These are phyloP conservation scores for Ceratothoa steindachneri DNA, from an alignment of 2,888 invertebrate species.

Conservation along the genomic window DNA sequence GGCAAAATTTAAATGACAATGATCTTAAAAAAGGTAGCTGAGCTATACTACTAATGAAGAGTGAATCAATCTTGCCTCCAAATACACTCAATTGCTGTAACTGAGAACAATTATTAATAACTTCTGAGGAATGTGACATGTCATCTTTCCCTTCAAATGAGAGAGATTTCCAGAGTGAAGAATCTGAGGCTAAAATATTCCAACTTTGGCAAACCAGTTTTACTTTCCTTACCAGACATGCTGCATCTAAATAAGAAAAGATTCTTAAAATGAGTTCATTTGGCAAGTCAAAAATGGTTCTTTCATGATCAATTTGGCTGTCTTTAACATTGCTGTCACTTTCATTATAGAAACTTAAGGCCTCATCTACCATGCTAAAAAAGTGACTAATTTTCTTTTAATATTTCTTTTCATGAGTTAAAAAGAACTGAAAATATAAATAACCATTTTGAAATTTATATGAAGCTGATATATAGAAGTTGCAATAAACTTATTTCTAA, in stretches of 20 bases:
- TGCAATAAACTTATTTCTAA: too few relatives aligned
- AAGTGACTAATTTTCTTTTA: too few relatives aligned
- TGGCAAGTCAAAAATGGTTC: constrained; percentile 1
- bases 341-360: too few relatives aligned
- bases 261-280: background rate
- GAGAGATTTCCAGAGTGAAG: background rate
- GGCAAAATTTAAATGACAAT: background rate
- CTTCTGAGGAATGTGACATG: background rate
- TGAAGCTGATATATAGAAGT: too few relatives aligned
- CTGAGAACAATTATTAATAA: background rate
- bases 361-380: too few relatives aligned
- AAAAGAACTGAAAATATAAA: too few relatives aligned
- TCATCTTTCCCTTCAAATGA: background rate
- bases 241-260: background rate
- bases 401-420: too few relatives aligned
- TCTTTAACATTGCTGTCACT: too few relatives aligned
- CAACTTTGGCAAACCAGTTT: background rate
- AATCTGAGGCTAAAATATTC: background rate
- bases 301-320: too few relatives aligned
- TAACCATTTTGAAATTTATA: too few relatives aligned
- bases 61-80: background rate
- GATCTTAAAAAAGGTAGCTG: background rate
- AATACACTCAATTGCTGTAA: background rate
- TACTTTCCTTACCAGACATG: background rate
- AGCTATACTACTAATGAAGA: background rate